Evolutionary conservation across 2,888 invertebrate species (phyloP).

Genomic region (Chorisops tibialis): DNA sequence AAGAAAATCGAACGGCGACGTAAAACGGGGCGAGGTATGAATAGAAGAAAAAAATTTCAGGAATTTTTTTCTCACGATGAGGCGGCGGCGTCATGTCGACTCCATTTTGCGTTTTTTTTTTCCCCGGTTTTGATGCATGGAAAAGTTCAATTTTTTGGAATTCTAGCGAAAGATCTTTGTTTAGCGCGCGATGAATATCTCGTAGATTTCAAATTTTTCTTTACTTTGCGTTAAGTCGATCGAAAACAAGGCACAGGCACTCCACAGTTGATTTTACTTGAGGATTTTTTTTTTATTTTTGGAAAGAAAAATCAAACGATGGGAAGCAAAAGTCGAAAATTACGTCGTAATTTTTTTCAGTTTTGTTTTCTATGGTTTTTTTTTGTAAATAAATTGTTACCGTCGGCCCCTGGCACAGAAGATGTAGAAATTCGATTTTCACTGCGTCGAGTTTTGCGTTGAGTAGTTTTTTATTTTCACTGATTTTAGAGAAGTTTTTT

Average conservation of each 20-base stretch:
- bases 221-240: neutral
- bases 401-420: slow-evolving; percentile 14
- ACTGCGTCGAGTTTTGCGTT: neutral
- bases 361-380: slow-evolving; percentile 8
- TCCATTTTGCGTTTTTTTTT: slow-evolving; percentile 17
- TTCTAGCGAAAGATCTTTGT: too few relatives aligned
- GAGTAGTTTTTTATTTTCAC: neutral
- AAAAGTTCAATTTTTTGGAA: too few relatives aligned
- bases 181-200: neutral
- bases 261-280: slow-evolving; percentile 8
- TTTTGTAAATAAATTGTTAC: slow-evolving; percentile 13
- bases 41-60: too few relatives aligned
- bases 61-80: neutral
- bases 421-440: slow-evolving; percentile 2
- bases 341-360: slow-evolving; percentile 23
- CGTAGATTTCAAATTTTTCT: neutral
- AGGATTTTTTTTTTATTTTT: neutral
- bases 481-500: too few relatives aligned
- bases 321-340: slow-evolving; percentile 22
- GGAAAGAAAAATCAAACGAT: slow-evolving; percentile 12
- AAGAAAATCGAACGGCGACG: too few relatives aligned
- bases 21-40: too few relatives aligned
- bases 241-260: slow-evolving; percentile 25
- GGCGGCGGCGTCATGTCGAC: slow-evolving; percentile 9
- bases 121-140: neutral